These are phyloP conservation scores for Ophiothrix spiculata DNA, from an alignment of 35 echinoderm and acorn worm species.

Conservation along the genomic window DNA sequence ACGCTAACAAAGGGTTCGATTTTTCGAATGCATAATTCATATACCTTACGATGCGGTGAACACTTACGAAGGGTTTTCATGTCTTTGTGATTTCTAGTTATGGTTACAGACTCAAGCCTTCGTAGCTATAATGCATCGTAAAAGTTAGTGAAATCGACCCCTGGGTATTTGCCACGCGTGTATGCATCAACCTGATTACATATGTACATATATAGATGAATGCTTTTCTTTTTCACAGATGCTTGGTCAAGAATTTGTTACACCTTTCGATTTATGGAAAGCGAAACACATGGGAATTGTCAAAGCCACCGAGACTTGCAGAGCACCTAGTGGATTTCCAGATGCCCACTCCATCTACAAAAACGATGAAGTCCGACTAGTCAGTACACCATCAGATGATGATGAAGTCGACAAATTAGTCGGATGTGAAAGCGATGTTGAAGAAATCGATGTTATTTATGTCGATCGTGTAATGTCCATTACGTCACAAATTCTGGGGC, in stretches of 20 bases:
- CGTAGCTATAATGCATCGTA: too few relatives aligned
- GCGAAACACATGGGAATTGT: background rate
- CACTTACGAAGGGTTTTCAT: too few relatives aligned
- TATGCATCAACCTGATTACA: too few relatives aligned
- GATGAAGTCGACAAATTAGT: background rate
- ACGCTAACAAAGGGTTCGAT: too few relatives aligned
- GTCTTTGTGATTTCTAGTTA: too few relatives aligned
- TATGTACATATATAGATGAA: too few relatives aligned
- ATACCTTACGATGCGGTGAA: too few relatives aligned
- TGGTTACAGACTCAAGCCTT: too few relatives aligned
- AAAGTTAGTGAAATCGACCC: too few relatives aligned
- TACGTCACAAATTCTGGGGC: background rate
- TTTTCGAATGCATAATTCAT: too few relatives aligned
- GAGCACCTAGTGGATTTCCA: background rate
- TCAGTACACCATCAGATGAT: background rate
- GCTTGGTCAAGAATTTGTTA: background rate
- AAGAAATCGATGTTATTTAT: background rate
- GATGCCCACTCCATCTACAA: background rate
- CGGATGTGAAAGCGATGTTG: background rate
- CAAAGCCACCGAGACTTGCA: background rate
- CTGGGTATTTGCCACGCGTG: too few relatives aligned
- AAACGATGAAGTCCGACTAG: background rate
- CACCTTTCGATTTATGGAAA: background rate
- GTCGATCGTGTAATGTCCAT: background rate
- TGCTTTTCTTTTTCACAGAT: background rate